Percentiles rank a stretch among this genome's conserved stretches.
These are phyloP conservation scores for Steinernema scapterisci DNA, from an alignment of 2,888 invertebrate genomes.

Conservation along the genomic window DNA sequence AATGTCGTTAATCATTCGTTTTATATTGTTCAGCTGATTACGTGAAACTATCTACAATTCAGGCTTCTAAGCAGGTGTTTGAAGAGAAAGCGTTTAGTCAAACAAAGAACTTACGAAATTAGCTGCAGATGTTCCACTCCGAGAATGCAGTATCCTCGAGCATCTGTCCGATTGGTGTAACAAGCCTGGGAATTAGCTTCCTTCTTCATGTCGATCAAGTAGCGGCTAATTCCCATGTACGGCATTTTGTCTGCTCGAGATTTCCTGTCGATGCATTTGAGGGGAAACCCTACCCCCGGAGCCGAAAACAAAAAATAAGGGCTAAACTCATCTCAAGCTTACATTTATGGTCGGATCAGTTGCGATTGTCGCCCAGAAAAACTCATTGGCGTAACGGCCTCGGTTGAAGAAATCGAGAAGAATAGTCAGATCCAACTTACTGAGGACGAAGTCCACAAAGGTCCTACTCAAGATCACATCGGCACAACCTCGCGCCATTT, in stretches of 20 bases:
- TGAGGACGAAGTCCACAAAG: slow-evolving; percentile 1
- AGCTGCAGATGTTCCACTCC: slow-evolving; percentile 17
- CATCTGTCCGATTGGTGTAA: slow-evolving; percentile 10
- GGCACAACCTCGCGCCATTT: slow-evolving; percentile 24
- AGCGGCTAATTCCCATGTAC: slow-evolving; percentile 21
- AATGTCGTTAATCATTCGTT: too few relatives aligned
- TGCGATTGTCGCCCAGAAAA: slow-evolving; percentile 16
- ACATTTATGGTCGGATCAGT: slow-evolving; percentile 23
- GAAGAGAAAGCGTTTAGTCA: too few relatives aligned
- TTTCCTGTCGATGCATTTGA: slow-evolving; percentile 15
- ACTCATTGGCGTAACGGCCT: slow-evolving; percentile 15
- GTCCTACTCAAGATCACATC: slow-evolving; percentile 13
- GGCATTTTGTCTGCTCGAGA: slow-evolving; percentile 19
- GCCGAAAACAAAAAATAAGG: not conserved
- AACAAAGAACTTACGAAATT: slow-evolving; percentile 6
- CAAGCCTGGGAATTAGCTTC: slow-evolving; percentile 14
- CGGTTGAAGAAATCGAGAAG: not conserved
- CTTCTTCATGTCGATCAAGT: slow-evolving; percentile 21
- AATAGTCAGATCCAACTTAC: not conserved
- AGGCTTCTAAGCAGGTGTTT: too few relatives aligned
- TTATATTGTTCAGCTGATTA: too few relatives aligned
- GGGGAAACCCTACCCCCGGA: slow-evolving; percentile 13
- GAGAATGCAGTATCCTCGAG: slow-evolving; percentile 18
- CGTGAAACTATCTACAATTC: too few relatives aligned
- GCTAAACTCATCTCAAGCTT: not conserved